Conservation (phyloP, 2,888 invertebrate species). For the Caenorhabditis zanzibari region DNA sequence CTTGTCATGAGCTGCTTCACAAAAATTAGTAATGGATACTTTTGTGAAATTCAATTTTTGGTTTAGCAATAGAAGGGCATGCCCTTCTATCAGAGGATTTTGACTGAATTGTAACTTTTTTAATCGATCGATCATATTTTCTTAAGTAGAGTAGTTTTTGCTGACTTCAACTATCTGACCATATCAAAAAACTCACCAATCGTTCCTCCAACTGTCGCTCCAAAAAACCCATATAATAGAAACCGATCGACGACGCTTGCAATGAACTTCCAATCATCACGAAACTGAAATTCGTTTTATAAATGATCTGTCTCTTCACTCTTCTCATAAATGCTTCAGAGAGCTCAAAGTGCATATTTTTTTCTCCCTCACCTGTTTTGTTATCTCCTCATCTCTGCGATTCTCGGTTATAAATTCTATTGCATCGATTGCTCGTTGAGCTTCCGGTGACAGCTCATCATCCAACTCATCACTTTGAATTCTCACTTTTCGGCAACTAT, state of each 20-base stretch:
- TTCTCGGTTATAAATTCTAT: constrained; percentile 83
- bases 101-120: too few species aligned
- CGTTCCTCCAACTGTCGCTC: constrained; percentile 75
- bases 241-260: constrained; percentile 85
- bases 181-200: constrained; percentile 57
- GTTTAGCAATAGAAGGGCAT: too few species aligned
- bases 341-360: neutral
- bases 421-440: constrained; percentile 79
- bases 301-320: too few species aligned
- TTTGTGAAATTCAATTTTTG: too few species aligned
- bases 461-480: constrained; percentile 60
- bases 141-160: too few species aligned
- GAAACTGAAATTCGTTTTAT: constrained; percentile 83
- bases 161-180: too few species aligned
- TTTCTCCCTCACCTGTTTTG: constrained; percentile 78
- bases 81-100: too few species aligned
- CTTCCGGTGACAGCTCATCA: constrained; percentile 70
- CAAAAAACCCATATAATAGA: constrained; percentile 85
- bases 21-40: too few species aligned
- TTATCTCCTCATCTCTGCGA: constrained; percentile 80
- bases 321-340: too few species aligned
- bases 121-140: too few species aligned
- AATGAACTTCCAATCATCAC: constrained; percentile 86
- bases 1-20: too few species aligned
- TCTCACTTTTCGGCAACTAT: constrained; percentile 68